A percentile compares a stretch with the other conserved stretches of the same genome.
Conservation (phyloP, 2,113 vertebrate genomes). For the Gymnobelideus leadbeateri region DNA sequence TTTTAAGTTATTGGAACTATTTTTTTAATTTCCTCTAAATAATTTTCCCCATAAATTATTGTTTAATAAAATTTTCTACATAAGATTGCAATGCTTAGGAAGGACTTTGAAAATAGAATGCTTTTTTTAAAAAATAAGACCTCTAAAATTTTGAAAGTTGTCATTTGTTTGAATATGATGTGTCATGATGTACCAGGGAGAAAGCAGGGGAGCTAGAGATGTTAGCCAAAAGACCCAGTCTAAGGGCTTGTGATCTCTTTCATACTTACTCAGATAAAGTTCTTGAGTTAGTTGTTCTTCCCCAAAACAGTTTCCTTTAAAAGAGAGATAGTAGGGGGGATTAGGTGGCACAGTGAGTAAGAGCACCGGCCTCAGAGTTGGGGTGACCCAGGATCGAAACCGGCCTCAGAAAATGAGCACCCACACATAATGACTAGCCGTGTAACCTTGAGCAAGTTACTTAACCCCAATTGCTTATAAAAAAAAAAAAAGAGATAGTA, state of each 20-base stretch:
- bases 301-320: not conserved
- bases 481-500: not conserved
- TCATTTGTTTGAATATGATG: not conserved
- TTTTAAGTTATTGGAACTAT: not conserved
- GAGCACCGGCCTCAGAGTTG: no score
- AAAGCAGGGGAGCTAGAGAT: not conserved
- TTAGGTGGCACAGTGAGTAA: no score
- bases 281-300: not conserved
- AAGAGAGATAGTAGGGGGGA: no score
- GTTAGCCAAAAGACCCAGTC: not conserved
- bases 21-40: not conserved
- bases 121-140: not conserved
- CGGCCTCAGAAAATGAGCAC: no score
- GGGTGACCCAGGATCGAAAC: no score
- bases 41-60: not conserved
- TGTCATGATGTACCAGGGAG: not conserved
- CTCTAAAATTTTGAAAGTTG: not conserved
- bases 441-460: no score
- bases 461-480: no score
- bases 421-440: no score
- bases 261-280: not conserved
- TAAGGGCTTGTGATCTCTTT: not conserved
- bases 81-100: not conserved
- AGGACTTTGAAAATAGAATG: not conserved
- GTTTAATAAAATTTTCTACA: not conserved